Conservation (phyloP, 2,113 vertebrate species). For the Notarius lentiginosus region DNA sequence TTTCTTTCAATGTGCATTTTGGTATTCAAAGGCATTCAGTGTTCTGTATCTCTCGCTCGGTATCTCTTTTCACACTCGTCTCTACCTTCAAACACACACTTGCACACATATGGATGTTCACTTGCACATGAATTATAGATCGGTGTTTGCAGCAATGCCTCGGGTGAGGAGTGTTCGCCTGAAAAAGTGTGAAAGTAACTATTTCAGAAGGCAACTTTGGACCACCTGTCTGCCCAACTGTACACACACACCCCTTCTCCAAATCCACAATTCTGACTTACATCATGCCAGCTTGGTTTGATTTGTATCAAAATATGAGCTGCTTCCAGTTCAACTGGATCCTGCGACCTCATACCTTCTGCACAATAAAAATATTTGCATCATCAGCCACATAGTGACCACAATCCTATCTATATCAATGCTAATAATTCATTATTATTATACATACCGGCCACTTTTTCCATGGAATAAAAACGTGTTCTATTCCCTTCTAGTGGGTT, state of each 20-base stretch:
- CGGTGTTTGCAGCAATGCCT: conserved; percentile 34
- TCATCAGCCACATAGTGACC: background rate
- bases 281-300: background rate
- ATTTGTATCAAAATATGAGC: background rate
- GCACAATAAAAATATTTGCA: background rate
- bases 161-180: conserved; percentile 10
- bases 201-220: conserved; percentile 19
- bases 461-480: no score
- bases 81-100: conserved; percentile 18
- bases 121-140: conserved; percentile 46
- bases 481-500: no score
- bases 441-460: no score
- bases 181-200: conserved; percentile 26
- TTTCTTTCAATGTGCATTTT: conserved; percentile 6
- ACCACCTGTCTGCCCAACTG: background rate
- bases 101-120: conserved; percentile 9
- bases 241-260: background rate
- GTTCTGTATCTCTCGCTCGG: background rate
- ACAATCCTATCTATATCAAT: background rate
- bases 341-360: background rate
- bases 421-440: no score
- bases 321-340: background rate
- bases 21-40: background rate
- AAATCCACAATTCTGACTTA: background rate
- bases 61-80: background rate